Conservation (phyloP, 2,888 invertebrate genomes). For the Steromphala cineraria region DNA sequence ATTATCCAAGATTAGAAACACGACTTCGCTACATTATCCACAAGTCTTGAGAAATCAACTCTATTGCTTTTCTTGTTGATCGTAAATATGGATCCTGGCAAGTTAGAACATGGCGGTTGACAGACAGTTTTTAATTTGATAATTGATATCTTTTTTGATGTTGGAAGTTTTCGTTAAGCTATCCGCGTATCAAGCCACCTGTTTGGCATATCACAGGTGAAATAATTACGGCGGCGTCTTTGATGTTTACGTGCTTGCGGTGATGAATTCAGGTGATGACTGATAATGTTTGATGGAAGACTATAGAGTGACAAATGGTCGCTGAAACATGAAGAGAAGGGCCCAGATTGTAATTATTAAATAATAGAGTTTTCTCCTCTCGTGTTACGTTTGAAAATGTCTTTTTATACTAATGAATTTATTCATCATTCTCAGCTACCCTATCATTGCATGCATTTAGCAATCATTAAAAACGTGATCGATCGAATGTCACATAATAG, state of each 20-base stretch:
- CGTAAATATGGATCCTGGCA: too few relatives aligned
- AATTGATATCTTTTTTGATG: conserved; percentile 11
- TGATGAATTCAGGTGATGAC: neutral
- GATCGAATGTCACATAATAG: neutral
- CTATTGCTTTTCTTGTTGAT: too few relatives aligned
- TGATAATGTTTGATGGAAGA: neutral
- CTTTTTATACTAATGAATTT: conserved; percentile 14
- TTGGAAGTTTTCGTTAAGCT: neutral
- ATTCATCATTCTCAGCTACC: neutral
- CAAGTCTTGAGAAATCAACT: too few relatives aligned
- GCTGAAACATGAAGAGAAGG: conserved; percentile 4
- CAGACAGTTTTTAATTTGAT: neutral
- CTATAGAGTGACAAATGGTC: neutral
- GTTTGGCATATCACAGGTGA: conserved; percentile 7
- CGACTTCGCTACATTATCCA: too few relatives aligned
- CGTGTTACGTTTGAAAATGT: conserved; percentile 16
- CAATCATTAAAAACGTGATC: conserved; percentile 2
- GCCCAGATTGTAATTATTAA: conserved; percentile 13
- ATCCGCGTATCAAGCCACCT: neutral
- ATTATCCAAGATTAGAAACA: too few relatives aligned
- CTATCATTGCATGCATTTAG: conserved; percentile 4
- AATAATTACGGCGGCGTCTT: conserved; percentile 11
- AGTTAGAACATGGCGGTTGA: too few relatives aligned
- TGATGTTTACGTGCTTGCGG: conserved; percentile 9
- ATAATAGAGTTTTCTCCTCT: conserved; percentile 9